Evolutionary conservation across 1,140 invertebrate species (phyloP), one percentile per base, ranked within the genome.

Genomic region (Sycobia sp.): DNA sequence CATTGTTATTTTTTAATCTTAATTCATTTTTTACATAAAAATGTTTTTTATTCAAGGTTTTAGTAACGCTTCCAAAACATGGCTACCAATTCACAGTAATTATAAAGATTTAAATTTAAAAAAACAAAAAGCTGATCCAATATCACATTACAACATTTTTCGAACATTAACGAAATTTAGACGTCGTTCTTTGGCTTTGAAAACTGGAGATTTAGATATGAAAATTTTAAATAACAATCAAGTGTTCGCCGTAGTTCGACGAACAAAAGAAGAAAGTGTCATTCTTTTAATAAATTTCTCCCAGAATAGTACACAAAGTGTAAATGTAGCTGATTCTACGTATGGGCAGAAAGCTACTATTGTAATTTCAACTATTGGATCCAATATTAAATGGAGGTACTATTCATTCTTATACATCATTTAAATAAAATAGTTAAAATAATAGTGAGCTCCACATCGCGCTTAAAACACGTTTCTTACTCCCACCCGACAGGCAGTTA

Each of bases 41-140:
- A 16, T 18, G 3, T 43, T 46, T 20, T 46, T 7, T 9, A 72
- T 79, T 61, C 80, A 81, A 49, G 86, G 76, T 29, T 84, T 84
- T 55, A 74, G 75, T n/a, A 76, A 63, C 0, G 75, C 62, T 14
- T 70, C 69, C 18, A 73, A 58, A 36, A 79, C 85, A 4, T 88
- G 86, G 86, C 68, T 88, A 4, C 85, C 85, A 4, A 76, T 87
- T 4, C 76, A 83, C 65, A 46, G 72, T 0, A 82, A 84, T 64
- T 86, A 84, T 62, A 71, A 62, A 36, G 68, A 25, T 3, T 73
- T 86, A 8, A 89, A 89, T 72, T 67, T 84, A 20, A 69, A 72
- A 18, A 50, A 53, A 0, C 76, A 84, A 62, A 76, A 72, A 54
- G 38, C 8, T 16, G 67, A 67, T 1, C 51, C 51, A 3, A 67